Base-by-base conservation (phyloP, 2,888 invertebrate species). In the Eremobia ochroleuca region DNA sequence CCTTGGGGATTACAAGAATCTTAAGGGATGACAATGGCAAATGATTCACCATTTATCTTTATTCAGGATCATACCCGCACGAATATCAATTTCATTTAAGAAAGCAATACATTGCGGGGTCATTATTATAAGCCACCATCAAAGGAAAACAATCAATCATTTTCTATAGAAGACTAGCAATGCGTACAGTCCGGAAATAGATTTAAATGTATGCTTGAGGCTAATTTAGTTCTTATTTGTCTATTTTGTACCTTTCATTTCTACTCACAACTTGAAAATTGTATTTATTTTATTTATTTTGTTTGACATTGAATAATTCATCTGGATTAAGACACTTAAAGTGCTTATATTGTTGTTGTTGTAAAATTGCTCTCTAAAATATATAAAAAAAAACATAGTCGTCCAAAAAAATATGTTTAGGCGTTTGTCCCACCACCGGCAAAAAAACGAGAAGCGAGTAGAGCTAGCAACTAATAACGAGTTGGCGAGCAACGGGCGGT, bases 111-210 rank as follows among this genome's bases (percentile, higher is more conserved):
- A 15, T 70, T 13, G 28, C 46, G 4, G 31, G 6, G 40, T 74
- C 58, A 69, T 67, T n/a, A n/a, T n/a, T n/a, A n/a, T 61, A 52
- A 65, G 31, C n/a, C n/a, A 46, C 46, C 13, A 40, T 25, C 40
- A 46, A 61, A 58, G 15, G 61, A 52, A 46, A n/a, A 61, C n/a
- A 58, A 71, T 77, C 21, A 46, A 67, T 78, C 58, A 71, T 83
- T 77, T 49, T 31, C 40, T 43, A 59, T 66, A 59, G 8, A 61
- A 25, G 46, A 34, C 31, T 73, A 31, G 46, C 46, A 25, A 66
- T 9, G 34, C 9, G 8, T 28, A 49, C n/a, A n/a, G n/a, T n/a
- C n/a, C 15, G 43, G n/a, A 76, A 67, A 55, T 25, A 66, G 5
- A 52, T 66, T 34, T 49, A n/a, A n/a, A n/a, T n/a, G n/a, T n/a